phyloP scores from a whole-genome alignment of 2,888 invertebrate genomes.

The Calameuta filiformis region DNA sequence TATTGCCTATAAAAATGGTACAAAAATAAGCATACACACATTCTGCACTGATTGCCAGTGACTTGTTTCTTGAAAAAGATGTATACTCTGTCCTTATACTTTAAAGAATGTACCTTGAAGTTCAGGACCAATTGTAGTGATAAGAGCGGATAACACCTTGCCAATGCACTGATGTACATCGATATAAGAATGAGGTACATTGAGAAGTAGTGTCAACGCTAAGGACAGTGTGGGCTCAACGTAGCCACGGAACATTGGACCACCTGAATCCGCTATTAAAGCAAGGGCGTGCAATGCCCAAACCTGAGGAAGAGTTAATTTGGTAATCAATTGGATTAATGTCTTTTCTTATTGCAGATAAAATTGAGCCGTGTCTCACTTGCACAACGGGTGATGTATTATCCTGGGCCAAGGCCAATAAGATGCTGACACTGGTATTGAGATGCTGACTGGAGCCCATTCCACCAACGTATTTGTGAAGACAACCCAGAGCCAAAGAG shows the following conservation, averaged over 20 bases:
- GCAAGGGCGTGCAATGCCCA: conserved; percentile 97
- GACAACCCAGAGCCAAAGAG: conserved; percentile 93
- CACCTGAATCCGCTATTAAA: conserved; percentile 96
- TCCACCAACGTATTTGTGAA: conserved; percentile 95
- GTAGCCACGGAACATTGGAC: conserved; percentile 98
- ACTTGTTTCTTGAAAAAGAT: background rate
- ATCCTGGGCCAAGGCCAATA: conserved; percentile 95
- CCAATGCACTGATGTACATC: conserved; percentile 95
- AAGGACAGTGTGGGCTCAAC: conserved; percentile 94
- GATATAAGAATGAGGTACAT: conserved; percentile 89
- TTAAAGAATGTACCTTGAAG: conserved; percentile 76
- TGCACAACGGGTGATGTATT: conserved; percentile 94
- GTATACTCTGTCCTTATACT: background rate
- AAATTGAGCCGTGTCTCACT: conserved; percentile 64
- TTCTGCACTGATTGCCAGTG: background rate
- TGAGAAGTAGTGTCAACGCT: conserved; percentile 88
- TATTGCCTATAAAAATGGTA: conserved; percentile 71
- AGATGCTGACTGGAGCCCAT: conserved; percentile 96
- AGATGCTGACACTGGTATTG: conserved; percentile 92
- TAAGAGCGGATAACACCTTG: conserved; percentile 91
- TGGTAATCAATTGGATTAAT: background rate
- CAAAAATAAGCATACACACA: conserved; percentile 4
- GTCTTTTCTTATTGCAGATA: background rate
- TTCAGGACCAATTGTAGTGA: conserved; percentile 98
- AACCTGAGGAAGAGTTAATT: conserved; percentile 70